Conservation (phyloP, 2,113 vertebrate species). For the Oryzias celebensis region DNA sequence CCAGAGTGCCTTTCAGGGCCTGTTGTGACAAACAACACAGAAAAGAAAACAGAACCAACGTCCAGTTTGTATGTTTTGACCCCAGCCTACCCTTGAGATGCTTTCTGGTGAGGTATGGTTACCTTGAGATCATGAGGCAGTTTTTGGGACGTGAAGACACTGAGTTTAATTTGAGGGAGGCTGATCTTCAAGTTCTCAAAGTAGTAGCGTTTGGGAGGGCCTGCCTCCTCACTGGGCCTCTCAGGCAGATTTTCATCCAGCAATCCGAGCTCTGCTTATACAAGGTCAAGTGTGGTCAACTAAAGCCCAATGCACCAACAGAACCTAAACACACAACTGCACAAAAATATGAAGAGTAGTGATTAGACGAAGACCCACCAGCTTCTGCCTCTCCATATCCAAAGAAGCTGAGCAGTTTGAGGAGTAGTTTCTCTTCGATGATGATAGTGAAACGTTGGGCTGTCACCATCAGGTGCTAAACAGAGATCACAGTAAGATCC, state of each 20-base stretch:
- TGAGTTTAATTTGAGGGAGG: slow-evolving; percentile 94
- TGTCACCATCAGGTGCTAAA: slow-evolving; percentile 93
- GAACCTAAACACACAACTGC: neutral
- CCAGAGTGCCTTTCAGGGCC: slow-evolving; percentile 90
- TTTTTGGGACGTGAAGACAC: slow-evolving; percentile 95
- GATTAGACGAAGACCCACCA: slow-evolving; percentile 70
- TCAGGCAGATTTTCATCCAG: slow-evolving; percentile 92
- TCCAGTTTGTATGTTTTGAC: neutral
- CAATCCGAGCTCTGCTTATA: slow-evolving; percentile 86
- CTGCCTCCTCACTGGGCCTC: slow-evolving; percentile 79
- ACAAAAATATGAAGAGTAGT: neutral
- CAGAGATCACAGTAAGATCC: slow-evolving; percentile 13
- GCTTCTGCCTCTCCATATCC: slow-evolving; percentile 87
- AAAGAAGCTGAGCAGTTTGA: slow-evolving; percentile 93
- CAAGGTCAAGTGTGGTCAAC: too few relatives aligned
- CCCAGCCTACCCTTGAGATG: neutral
- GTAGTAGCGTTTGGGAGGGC: slow-evolving; percentile 85
- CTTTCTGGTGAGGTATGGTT: neutral
- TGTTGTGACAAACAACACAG: slow-evolving; percentile 33
- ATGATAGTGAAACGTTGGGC: slow-evolving; percentile 90
- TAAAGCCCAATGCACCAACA: too few relatives aligned
- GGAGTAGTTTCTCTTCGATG: slow-evolving; percentile 94
- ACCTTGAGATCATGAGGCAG: slow-evolving; percentile 95
- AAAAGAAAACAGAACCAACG: too few relatives aligned
- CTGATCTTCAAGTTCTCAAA: slow-evolving; percentile 98